Conservation (phyloP, 2,797 vertebrate species). For the Cyclopterus lumpus region DNA sequence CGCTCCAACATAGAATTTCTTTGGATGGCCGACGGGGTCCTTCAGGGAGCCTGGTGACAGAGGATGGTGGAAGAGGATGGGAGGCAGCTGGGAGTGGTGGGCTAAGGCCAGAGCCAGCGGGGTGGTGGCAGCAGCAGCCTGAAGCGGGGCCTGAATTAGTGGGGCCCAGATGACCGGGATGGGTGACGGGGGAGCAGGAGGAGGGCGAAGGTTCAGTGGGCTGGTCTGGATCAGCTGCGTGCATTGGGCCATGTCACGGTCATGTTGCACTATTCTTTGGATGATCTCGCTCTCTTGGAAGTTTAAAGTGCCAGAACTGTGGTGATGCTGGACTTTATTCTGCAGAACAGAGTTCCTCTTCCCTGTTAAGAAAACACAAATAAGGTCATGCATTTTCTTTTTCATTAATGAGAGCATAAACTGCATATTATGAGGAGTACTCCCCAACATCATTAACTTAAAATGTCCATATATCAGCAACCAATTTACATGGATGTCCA, state of each 20-base stretch:
- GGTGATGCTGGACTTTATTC: slow-evolving; percentile 97
- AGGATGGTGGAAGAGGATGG: slow-evolving; percentile 91
- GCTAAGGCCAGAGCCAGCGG: slow-evolving; percentile 94
- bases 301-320: slow-evolving; percentile 95
- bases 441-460: neutral
- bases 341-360: slow-evolving; percentile 96
- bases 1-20: slow-evolving; percentile 79
- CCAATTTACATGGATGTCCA: neutral
- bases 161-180: slow-evolving; percentile 96
- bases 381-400: neutral
- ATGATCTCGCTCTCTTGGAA: slow-evolving; percentile 98
- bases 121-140: slow-evolving; percentile 94
- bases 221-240: slow-evolving; percentile 89
- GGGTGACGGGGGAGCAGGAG: slow-evolving; percentile 81
- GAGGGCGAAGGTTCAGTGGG: slow-evolving; percentile 73
- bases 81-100: slow-evolving; percentile 91
- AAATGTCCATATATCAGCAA: neutral
- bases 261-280: slow-evolving; percentile 98
- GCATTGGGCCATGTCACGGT: slow-evolving; percentile 97
- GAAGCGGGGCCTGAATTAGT: slow-evolving; percentile 93
- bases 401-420: neutral
- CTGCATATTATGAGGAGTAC: neutral
- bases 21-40: slow-evolving; percentile 81
- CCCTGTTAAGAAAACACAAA: slow-evolving; percentile 79
- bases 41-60: slow-evolving; percentile 80